Conservation (phyloP, 2,797 vertebrate genomes). For the Glyptemys insculpta region DNA sequence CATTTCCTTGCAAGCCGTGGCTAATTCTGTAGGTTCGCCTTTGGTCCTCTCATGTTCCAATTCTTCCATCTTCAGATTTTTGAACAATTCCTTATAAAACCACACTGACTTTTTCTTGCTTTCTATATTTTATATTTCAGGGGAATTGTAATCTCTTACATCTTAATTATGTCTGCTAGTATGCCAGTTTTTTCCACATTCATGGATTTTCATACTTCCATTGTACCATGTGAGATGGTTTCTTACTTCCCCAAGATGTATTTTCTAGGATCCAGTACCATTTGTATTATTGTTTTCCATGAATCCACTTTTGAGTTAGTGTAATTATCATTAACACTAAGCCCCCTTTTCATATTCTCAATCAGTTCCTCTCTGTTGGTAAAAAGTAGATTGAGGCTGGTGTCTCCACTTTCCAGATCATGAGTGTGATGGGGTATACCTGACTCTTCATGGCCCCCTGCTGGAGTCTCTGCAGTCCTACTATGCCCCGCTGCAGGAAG, state of each 20-base stretch:
- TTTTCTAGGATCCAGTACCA: neutral
- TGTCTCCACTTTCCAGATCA: neutral
- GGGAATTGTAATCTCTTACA: neutral
- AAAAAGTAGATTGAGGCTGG: neutral
- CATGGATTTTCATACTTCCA: neutral
- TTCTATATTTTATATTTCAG: neutral
- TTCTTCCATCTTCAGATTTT: neutral
- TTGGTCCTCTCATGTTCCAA: neutral
- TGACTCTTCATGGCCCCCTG: neutral
- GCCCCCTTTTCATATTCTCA: neutral
- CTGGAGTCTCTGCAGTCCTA: neutral
- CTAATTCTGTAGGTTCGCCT: conserved; percentile 29
- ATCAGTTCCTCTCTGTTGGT: neutral
- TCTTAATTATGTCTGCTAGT: neutral
- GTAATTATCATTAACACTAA: neutral
- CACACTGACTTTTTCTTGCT: neutral
- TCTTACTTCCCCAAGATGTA: neutral
- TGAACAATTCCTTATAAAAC: neutral
- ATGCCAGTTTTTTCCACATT: neutral
- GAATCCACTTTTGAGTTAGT: neutral
- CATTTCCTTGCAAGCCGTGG: neutral
- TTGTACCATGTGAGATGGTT: neutral
- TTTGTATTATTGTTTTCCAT: neutral
- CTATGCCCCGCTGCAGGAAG: neutral
- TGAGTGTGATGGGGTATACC: neutral